A percentile compares a stretch with the other conserved stretches of the same genome.
phyloP scores from a whole-genome alignment of 2,113 vertebrate species.

The Mola mola region DNA sequence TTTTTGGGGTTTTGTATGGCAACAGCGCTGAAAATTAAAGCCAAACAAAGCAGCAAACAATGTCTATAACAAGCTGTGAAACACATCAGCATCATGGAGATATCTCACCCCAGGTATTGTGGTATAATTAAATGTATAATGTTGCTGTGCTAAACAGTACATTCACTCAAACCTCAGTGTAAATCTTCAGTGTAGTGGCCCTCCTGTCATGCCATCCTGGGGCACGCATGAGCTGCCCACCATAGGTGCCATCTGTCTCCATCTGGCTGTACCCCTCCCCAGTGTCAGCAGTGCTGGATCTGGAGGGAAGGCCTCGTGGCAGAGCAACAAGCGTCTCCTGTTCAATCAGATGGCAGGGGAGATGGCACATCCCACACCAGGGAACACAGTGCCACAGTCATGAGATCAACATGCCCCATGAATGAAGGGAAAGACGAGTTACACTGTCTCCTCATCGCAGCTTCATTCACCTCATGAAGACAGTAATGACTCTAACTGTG shows the following conservation, averaged over 20 bases:
- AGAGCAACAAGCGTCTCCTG: constrained; percentile 65
- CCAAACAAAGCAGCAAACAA: too few relatives aligned
- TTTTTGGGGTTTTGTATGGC: too few relatives aligned
- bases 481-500: constrained; percentile 24
- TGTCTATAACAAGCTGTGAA: too few relatives aligned
- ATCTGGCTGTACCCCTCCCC: constrained; percentile 43
- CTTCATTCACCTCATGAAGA: constrained; percentile 24
- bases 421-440: constrained; percentile 37
- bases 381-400: constrained; percentile 57
- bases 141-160: background rate
- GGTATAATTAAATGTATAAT: too few relatives aligned
- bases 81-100: too few relatives aligned
- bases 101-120: too few relatives aligned
- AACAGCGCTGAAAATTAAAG: too few relatives aligned
- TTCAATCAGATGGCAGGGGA: constrained; percentile 68
- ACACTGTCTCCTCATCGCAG: constrained; percentile 23
- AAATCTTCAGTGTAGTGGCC: constrained; percentile 15
- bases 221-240: constrained; percentile 43
- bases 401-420: constrained; percentile 55
- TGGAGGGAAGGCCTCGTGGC: constrained; percentile 57
- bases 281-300: constrained; percentile 50
- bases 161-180: constrained; percentile 8
- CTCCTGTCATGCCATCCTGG: constrained; percentile 53
- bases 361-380: constrained; percentile 62
- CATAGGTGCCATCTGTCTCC: constrained; percentile 71